Evolutionary conservation across 2,888 invertebrate species (phyloP).

Genomic region (Alcis repandata): DNA sequence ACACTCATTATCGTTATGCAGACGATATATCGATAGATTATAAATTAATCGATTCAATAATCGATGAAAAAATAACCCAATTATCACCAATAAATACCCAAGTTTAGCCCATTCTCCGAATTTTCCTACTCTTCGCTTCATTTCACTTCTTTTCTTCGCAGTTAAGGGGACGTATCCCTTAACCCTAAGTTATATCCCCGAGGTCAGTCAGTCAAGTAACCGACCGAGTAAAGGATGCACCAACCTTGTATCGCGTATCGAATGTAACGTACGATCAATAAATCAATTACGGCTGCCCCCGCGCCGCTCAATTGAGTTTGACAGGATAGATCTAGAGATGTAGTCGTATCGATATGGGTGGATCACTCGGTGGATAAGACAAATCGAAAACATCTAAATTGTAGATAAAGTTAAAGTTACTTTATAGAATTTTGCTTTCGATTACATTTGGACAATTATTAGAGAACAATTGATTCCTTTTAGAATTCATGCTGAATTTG

Average conservation of each 20-base stretch:
- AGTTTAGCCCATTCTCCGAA: too few relatives aligned
- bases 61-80: too few relatives aligned
- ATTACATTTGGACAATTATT: too few relatives aligned
- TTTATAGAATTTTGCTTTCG: not conserved
- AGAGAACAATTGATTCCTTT: too few relatives aligned
- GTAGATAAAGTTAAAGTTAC: not conserved
- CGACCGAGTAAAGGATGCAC: slow-evolving; percentile 72
- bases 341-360: slow-evolving; percentile 31
- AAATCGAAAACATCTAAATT: too few relatives aligned
- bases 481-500: too few relatives aligned
- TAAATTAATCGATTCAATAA: too few relatives aligned
- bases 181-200: slow-evolving; percentile 29
- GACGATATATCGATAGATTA: too few relatives aligned
- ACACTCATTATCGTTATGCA: too few relatives aligned
- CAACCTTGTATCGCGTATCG: slow-evolving; percentile 77
- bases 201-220: slow-evolving; percentile 82
- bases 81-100: too few relatives aligned
- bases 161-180: slow-evolving; percentile 15
- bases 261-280: slow-evolving; percentile 86
- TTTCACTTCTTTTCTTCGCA: not conserved
- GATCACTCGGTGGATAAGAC: not conserved
- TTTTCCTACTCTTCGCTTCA: not conserved
- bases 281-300: slow-evolving; percentile 85
- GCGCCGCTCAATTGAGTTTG: slow-evolving; percentile 85
- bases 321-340: slow-evolving; percentile 78